Conservation (phyloP, 2,888 invertebrate species). For the Helleia helle region DNA sequence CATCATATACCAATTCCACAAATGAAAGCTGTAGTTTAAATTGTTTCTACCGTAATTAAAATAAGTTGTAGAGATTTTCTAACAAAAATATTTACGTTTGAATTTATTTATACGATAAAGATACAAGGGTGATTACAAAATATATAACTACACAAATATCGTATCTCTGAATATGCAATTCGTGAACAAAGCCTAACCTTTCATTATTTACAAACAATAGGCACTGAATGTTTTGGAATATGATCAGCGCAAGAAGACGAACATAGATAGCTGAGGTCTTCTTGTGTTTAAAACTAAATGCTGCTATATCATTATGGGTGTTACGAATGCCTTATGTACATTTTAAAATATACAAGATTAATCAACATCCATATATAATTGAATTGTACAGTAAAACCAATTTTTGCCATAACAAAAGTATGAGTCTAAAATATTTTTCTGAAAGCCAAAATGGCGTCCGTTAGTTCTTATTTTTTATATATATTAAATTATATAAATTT, state of each 20-base stretch:
- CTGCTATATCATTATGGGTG: slow-evolving; percentile 46
- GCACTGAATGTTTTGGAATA: slow-evolving; percentile 51
- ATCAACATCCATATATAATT: no score
- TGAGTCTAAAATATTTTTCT: no score
- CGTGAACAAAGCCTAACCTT: slow-evolving; percentile 30
- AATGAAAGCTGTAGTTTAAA: slow-evolving; percentile 2
- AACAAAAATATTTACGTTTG: slow-evolving; percentile 20
- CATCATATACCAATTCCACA: not conserved
- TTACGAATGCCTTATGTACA: slow-evolving; percentile 47
- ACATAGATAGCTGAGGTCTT: not conserved
- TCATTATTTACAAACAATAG: slow-evolving; percentile 54
- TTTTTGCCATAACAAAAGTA: no score
- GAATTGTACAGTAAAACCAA: no score
- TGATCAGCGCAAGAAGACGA: slow-evolving; percentile 25
- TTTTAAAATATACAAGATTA: no score
- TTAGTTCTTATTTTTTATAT: no score
- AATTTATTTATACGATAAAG: slow-evolving; percentile 41
- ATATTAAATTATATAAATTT: no score
- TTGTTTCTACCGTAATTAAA: slow-evolving; percentile 2
- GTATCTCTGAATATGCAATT: slow-evolving; percentile 57
- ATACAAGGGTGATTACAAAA: slow-evolving; percentile 51
- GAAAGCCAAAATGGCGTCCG: no score
- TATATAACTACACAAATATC: slow-evolving; percentile 46
- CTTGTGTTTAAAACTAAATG: slow-evolving; percentile 26
- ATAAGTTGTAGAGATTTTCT: slow-evolving; percentile 5